Evolutionary conservation across 2,888 invertebrate genomes (phyloP).

Genomic region (Nebria salina): DNA sequence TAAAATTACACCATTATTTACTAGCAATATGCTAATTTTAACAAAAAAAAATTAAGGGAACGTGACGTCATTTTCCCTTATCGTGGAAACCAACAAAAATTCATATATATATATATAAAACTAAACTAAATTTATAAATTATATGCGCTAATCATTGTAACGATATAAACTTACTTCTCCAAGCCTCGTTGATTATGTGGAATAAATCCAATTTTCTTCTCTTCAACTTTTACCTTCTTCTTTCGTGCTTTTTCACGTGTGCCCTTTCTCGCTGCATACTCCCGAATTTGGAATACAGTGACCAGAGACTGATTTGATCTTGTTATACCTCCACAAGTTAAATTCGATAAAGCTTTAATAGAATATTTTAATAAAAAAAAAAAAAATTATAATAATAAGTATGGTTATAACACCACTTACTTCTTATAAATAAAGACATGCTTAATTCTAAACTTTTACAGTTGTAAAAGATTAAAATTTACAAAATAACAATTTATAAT

Average conservation of each 20-base stretch:
- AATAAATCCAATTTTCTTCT: slow-evolving; percentile 78
- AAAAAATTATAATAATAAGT: not conserved
- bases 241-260: slow-evolving; percentile 76
- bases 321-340: slow-evolving; percentile 13
- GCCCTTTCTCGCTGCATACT: slow-evolving; percentile 84
- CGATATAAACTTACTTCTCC: slow-evolving; percentile 59
- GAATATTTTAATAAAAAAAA: not conserved
- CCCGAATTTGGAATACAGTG: slow-evolving; percentile 50
- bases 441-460: not conserved
- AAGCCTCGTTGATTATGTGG: slow-evolving; percentile 75
- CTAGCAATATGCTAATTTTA: too few species aligned
- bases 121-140: too few species aligned
- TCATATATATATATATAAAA: too few species aligned
- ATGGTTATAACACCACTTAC: not conserved
- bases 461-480: not conserved
- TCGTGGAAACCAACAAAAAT: too few species aligned
- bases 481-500: not conserved
- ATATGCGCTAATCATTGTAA: too few species aligned
- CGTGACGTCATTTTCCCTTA: too few species aligned
- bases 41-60: too few species aligned
- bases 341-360: not conserved
- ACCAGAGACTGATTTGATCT: slow-evolving; percentile 21
- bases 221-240: slow-evolving; percentile 78
- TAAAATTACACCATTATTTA: too few species aligned
- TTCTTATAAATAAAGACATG: not conserved